Evolutionary conservation across 2,113 vertebrate genomes (phyloP).

Genomic region (Oxygymnocypris stewartii): DNA sequence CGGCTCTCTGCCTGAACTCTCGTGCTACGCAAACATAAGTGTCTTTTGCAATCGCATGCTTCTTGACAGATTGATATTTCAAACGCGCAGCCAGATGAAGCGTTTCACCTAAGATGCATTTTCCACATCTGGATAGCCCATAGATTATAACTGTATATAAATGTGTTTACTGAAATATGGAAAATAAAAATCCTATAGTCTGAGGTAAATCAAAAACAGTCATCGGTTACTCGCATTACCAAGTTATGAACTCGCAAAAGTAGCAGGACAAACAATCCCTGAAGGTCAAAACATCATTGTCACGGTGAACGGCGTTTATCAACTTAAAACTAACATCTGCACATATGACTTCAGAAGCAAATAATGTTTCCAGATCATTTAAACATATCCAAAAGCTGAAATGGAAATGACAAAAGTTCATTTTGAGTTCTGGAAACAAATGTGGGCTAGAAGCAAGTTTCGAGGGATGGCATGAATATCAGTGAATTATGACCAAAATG

Average conservation of each 20-base stretch:
- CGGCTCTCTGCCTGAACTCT: slow-evolving; percentile 15
- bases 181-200: neutral
- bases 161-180: slow-evolving; percentile 20
- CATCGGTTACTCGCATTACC: neutral
- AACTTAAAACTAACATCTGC: neutral
- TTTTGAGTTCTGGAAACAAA: neutral
- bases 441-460: neutral
- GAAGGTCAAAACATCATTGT: slow-evolving; percentile 10
- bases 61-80: slow-evolving; percentile 41
- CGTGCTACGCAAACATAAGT: slow-evolving; percentile 34
- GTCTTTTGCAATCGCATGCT: slow-evolving; percentile 17
- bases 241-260: neutral
- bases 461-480: neutral
- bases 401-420: neutral
- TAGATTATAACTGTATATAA: slow-evolving; percentile 7
- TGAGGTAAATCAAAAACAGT: slow-evolving; percentile 1
- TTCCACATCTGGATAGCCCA: slow-evolving; percentile 24
- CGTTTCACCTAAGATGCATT: slow-evolving; percentile 13
- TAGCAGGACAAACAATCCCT: neutral
- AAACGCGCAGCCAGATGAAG: neutral
- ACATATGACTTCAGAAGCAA: neutral
- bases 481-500: neutral
- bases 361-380: neutral
- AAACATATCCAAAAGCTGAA: neutral
- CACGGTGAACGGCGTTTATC: neutral